A percentile compares a stretch with the other conserved stretches of the same genome.
phyloP scores from a whole-genome alignment of 2,113 vertebrate species.

The Aythya baeri region DNA sequence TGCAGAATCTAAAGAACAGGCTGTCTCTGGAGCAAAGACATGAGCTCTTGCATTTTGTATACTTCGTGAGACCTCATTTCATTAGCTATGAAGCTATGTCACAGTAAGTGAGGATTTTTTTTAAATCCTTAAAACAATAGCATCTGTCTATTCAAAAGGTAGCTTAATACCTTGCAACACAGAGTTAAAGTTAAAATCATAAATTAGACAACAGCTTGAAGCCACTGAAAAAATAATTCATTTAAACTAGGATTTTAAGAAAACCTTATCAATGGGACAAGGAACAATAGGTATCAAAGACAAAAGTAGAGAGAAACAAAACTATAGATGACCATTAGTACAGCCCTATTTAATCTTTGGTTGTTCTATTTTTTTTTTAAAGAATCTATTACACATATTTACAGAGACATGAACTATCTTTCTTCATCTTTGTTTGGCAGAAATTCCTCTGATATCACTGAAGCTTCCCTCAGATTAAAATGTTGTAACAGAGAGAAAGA shows the following conservation, averaged over 20 bases:
- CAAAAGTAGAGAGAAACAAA: not conserved
- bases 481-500: not conserved
- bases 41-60: not conserved
- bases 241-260: slow-evolving; percentile 11
- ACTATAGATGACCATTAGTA: not conserved
- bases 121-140: not conserved
- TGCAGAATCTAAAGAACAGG: not conserved
- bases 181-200: slow-evolving; percentile 16
- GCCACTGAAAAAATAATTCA: not conserved
- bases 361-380: not conserved
- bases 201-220: not conserved
- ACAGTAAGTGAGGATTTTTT: not conserved
- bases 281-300: not conserved
- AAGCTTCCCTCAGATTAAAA: not conserved
- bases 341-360: not conserved
- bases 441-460: not conserved
- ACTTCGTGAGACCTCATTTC: not conserved
- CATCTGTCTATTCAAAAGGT: not conserved
- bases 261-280: not conserved
- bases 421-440: not conserved
- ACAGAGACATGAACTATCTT: not conserved
- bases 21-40: not conserved
- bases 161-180: not conserved
- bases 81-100: not conserved
- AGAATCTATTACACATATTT: not conserved